Evolutionary conservation across 2,113 vertebrate species (phyloP).

Genomic region (Lipophrys pholis): DNA sequence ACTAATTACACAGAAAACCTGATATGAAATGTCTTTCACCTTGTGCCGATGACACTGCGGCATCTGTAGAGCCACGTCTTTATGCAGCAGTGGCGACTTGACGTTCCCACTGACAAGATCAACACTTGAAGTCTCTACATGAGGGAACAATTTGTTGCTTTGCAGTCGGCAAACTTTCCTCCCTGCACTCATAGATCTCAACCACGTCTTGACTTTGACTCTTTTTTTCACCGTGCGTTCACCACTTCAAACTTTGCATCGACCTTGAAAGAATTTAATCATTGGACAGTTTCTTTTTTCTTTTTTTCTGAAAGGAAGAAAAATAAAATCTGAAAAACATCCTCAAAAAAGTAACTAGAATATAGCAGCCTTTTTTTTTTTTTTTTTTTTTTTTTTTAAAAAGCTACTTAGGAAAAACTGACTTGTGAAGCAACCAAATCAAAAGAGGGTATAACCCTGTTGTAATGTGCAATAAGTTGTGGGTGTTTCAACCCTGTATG

Average conservation of each 20-base stretch:
- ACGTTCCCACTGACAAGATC: background rate
- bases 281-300: background rate
- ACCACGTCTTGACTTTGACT: conserved; percentile 4
- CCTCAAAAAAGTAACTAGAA: background rate
- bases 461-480: too few relatives aligned
- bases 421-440: too few relatives aligned
- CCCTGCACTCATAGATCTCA: background rate
- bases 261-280: conserved; percentile 12
- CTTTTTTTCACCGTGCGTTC: background rate
- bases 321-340: background rate
- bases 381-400: too few relatives aligned
- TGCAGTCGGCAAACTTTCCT: background rate
- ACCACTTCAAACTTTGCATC: background rate
- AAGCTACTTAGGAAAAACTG: too few relatives aligned
- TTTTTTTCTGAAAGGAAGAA: background rate
- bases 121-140: conserved; percentile 3
- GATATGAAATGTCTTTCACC: background rate
- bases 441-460: too few relatives aligned
- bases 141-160: background rate
- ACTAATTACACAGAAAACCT: too few relatives aligned
- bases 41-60: background rate
- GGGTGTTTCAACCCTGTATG: too few relatives aligned
- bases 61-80: conserved; percentile 2
- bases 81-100: background rate
- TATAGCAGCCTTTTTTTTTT: too few relatives aligned